Conservation (phyloP, 2,888 invertebrate species). For the Amblyteles armatorius region DNA sequence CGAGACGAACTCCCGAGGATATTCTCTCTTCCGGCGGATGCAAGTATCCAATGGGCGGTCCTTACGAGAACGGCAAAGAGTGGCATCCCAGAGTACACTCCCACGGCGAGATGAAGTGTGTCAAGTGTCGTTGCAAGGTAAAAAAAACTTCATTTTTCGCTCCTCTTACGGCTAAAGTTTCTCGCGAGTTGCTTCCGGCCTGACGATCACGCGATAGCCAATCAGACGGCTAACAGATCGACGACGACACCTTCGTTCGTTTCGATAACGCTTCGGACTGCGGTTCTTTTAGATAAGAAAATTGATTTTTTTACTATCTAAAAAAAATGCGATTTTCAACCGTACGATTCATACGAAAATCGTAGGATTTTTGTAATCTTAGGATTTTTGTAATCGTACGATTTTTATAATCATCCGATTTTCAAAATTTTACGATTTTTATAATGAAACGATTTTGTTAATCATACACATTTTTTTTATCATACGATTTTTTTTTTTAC, state of each 20-base stretch:
- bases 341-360: too few relatives aligned
- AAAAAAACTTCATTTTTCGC: slow-evolving; percentile 66
- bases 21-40: slow-evolving; percentile 93
- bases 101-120: slow-evolving; percentile 95
- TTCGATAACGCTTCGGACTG: too few relatives aligned
- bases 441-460: too few relatives aligned
- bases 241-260: too few relatives aligned
- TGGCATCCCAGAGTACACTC: slow-evolving; percentile 96
- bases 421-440: background rate
- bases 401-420: background rate
- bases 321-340: too few relatives aligned
- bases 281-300: too few relatives aligned
- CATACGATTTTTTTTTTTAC: background rate
- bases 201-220: too few relatives aligned
- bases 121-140: slow-evolving; percentile 96
- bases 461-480: too few relatives aligned
- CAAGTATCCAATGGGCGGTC: slow-evolving; percentile 89
- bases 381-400: too few relatives aligned
- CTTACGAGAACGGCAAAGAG: slow-evolving; percentile 90
- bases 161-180: background rate
- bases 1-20: slow-evolving; percentile 88
- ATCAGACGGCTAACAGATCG: too few relatives aligned
- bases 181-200: background rate
- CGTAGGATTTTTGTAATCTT: too few relatives aligned
- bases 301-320: too few relatives aligned